Percentiles rank a stretch among this genome's conserved stretches.
These are phyloP conservation scores for Electrophaes corylata DNA, from an alignment of 2,888 invertebrate species.

Conservation along the genomic window DNA sequence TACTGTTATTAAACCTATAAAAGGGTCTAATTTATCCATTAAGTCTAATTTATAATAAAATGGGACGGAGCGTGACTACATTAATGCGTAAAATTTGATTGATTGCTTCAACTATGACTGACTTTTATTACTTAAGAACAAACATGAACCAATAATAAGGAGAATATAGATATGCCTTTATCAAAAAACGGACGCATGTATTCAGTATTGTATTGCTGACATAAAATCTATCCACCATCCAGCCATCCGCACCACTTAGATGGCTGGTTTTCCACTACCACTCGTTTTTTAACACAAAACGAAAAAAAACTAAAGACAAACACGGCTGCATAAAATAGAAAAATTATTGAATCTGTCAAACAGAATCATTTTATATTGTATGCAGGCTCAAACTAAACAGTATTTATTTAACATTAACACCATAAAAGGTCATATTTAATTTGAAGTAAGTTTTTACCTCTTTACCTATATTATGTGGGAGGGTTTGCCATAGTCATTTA, in stretches of 20 bases:
- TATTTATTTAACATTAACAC: too few species aligned
- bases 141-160: slow-evolving; percentile 14
- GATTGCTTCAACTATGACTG: slow-evolving; percentile 53
- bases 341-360: not conserved
- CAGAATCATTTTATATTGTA: not conserved
- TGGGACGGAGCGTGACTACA: slow-evolving; percentile 55
- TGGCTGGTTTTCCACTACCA: too few species aligned
- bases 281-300: too few species aligned
- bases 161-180: slow-evolving; percentile 1
- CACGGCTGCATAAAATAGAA: not conserved
- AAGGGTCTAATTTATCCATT: slow-evolving; percentile 55
- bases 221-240: too few species aligned
- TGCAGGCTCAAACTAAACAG: too few species aligned
- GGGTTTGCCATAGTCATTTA: too few species aligned
- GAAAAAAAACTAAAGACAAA: too few species aligned
- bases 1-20: slow-evolving; percentile 22
- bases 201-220: too few species aligned
- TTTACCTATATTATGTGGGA: too few species aligned
- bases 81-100: slow-evolving; percentile 71
- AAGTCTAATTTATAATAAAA: slow-evolving; percentile 73
- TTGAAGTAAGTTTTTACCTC: too few species aligned
- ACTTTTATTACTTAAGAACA: slow-evolving; percentile 28
- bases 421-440: too few species aligned
- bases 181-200: not conserved
- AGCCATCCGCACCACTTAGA: too few species aligned